Conservation (phyloP, 2,113 vertebrate genomes). For the Rhombomys opimus region DNA sequence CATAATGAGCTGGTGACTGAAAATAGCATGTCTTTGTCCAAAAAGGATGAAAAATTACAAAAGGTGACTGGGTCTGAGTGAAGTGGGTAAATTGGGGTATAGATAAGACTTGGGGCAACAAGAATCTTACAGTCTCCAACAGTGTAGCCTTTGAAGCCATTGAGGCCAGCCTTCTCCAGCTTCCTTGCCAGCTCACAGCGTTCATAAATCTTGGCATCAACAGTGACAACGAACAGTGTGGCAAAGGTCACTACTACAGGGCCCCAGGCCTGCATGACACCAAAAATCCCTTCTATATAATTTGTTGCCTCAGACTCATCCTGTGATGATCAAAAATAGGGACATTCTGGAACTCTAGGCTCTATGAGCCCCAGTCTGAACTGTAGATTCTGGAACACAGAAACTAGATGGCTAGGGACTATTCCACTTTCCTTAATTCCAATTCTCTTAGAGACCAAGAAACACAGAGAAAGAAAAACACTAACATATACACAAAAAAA, state of each 20-base stretch:
- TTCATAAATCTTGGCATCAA: constrained; percentile 76
- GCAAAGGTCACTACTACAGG: constrained; percentile 62
- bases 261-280: constrained; percentile 36
- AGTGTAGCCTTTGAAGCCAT: constrained; percentile 72
- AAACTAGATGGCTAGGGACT: background rate
- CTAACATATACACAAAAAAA: constrained; percentile 5
- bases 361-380: constrained; percentile 56
- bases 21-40: background rate
- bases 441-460: constrained; percentile 2
- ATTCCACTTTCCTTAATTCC: background rate
- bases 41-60: constrained; percentile 31
- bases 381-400: constrained; percentile 62
- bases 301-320: constrained; percentile 39
- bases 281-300: background rate
- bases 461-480: constrained; percentile 43
- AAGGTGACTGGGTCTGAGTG: background rate
- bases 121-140: constrained; percentile 82
- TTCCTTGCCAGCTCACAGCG: constrained; percentile 82
- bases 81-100: background rate
- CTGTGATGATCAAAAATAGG: constrained; percentile 16
- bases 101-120: background rate
- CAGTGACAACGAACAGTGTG: constrained; percentile 18
- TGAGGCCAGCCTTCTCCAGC: constrained; percentile 77
- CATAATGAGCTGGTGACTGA: background rate
- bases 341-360: constrained; percentile 61